Evolutionary conservation across 1,140 invertebrate genomes (phyloP).

Genomic region (Eubasilissa regina): DNA sequence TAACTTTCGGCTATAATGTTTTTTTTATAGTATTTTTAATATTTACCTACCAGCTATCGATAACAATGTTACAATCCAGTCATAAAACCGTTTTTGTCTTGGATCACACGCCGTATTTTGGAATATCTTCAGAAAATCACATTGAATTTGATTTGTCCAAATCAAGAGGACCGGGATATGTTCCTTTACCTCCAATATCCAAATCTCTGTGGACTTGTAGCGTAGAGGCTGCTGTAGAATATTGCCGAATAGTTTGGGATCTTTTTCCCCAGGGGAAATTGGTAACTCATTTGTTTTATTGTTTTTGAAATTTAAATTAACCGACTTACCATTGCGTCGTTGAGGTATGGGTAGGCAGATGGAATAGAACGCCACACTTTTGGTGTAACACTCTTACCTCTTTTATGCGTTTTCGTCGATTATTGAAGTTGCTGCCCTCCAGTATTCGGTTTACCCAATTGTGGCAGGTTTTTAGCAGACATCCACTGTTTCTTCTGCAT

Average conservation of each 20-base stretch:
- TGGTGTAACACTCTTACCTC: slow-evolving; percentile 21
- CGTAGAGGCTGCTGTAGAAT: slow-evolving; percentile 95
- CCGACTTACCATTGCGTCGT: slow-evolving; percentile 18
- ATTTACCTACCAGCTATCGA: background rate
- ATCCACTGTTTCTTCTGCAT: no score
- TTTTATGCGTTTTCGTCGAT: slow-evolving; percentile 8
- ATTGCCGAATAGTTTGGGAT: slow-evolving; percentile 97
- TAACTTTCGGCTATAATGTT: background rate
- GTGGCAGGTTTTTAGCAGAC: no score
- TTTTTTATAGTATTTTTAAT: background rate
- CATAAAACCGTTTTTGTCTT: slow-evolving; percentile 97
- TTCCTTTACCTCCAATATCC: slow-evolving; percentile 77
- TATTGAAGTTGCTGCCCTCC: no score
- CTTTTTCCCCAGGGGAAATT: slow-evolving; percentile 91
- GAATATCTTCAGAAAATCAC: slow-evolving; percentile 87
- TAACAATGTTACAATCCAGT: slow-evolving; percentile 73
- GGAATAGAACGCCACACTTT: slow-evolving; percentile 20
- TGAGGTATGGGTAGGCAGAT: no score
- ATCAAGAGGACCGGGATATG: slow-evolving; percentile 78
- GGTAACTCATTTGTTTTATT: slow-evolving; percentile 69
- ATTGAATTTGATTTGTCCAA: slow-evolving; percentile 92
- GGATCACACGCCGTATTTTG: slow-evolving; percentile 93
- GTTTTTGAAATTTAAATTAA: slow-evolving; percentile 1
- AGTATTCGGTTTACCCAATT: no score
- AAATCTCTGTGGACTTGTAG: slow-evolving; percentile 96